Conservation (phyloP, 2,113 vertebrate species). For the Petrocephalus microphthalmus region DNA sequence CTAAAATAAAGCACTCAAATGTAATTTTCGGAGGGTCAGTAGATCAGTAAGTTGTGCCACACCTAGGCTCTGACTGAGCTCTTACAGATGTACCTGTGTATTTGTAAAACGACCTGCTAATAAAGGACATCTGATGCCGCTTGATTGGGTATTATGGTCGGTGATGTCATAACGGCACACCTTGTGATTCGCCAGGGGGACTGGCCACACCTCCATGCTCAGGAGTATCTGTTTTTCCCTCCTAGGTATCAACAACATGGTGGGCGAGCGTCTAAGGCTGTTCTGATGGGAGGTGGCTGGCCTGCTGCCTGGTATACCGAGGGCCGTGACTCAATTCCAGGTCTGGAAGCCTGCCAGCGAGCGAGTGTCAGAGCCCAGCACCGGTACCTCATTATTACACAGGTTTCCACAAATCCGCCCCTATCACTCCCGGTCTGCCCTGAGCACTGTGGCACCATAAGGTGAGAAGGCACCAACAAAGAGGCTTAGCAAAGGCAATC, state of each 20-base stretch:
- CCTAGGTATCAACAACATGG: neutral
- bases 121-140: neutral
- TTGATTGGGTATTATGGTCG: neutral
- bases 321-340: neutral
- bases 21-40: neutral
- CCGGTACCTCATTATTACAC: neutral
- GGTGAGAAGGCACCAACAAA: neutral
- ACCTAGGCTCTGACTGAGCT: neutral
- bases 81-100: neutral
- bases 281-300: neutral
- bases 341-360: neutral
- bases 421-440: slow-evolving; percentile 5
- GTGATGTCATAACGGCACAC: neutral
- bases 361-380: neutral
- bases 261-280: neutral
- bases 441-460: neutral
- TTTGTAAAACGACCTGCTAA: neutral
- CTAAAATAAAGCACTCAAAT: neutral
- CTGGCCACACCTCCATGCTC: neutral
- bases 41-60: neutral
- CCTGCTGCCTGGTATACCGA: neutral
- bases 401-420: slow-evolving; percentile 4
- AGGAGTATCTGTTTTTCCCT: neutral
- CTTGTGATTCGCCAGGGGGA: neutral
- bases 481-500: neutral